Evolutionary conservation across 2,113 vertebrate species (phyloP).

Genomic region (Anolis carolinensis): DNA sequence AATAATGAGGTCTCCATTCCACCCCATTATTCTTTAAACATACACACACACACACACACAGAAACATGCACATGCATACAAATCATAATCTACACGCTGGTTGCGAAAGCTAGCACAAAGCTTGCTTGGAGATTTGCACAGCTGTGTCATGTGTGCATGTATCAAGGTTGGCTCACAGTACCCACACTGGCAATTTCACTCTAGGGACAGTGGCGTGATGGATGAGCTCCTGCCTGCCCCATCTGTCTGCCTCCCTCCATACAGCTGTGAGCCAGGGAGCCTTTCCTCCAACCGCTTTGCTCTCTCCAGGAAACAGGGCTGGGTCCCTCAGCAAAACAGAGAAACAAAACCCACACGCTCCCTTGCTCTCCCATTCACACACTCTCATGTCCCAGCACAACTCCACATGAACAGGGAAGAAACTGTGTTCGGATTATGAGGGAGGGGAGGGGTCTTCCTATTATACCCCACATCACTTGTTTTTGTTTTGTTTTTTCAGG

Average conservation of each 20-base stretch:
- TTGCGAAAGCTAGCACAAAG: slow-evolving; percentile 18
- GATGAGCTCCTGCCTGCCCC: slow-evolving; percentile 46
- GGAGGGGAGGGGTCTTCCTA: background rate
- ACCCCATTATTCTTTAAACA: background rate
- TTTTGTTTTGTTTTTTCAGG: no score
- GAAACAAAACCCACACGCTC: no score
- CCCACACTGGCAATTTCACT: slow-evolving; percentile 39
- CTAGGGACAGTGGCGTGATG: slow-evolving; percentile 45
- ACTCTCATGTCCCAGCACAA: background rate
- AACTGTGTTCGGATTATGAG: background rate
- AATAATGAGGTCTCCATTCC: background rate
- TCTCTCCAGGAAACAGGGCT: slow-evolving; percentile 22
- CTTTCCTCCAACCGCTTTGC: slow-evolving; percentile 1
- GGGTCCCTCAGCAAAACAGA: background rate
- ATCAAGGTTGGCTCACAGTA: slow-evolving; percentile 30
- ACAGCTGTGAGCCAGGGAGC: slow-evolving; percentile 34
- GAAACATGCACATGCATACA: background rate
- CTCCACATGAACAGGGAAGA: background rate
- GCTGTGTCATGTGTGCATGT: background rate
- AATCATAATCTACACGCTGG: background rate
- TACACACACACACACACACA: background rate
- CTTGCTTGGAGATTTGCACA: slow-evolving; percentile 27
- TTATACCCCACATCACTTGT: background rate
- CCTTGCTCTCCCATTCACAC: background rate
- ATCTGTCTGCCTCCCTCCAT: slow-evolving; percentile 46